Percentiles rank a stretch among this genome's conserved stretches.
Conservation (phyloP, 1,140 invertebrate species). For the Ladona fulva region DNA sequence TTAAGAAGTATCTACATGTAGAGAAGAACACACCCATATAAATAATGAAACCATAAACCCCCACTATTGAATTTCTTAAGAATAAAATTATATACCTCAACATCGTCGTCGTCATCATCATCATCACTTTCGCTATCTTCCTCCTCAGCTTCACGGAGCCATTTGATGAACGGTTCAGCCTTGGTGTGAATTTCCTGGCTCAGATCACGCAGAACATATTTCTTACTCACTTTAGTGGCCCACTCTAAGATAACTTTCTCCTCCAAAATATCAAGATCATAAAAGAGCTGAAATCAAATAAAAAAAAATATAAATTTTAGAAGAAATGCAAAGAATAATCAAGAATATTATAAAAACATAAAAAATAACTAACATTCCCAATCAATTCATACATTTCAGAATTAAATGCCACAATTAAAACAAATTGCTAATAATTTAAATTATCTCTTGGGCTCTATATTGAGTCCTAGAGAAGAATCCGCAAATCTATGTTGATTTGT, state of each 20-base stretch:
- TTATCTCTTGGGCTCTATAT: too few species aligned
- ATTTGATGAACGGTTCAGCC: constrained; percentile 88
- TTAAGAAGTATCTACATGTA: background rate
- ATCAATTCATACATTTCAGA: too few species aligned
- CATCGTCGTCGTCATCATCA: constrained; percentile 59
- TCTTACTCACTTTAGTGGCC: constrained; percentile 87
- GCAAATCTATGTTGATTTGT: too few species aligned
- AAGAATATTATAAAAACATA: too few species aligned
- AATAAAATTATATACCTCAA: constrained; percentile 40
- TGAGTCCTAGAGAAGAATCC: too few species aligned
- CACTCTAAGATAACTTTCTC: constrained; percentile 92
- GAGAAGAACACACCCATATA: background rate
- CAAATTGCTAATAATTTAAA: too few species aligned
- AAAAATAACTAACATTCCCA: too few species aligned
- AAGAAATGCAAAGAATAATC: too few species aligned
- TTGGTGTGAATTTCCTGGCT: constrained; percentile 86
- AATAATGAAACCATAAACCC: constrained; percentile 1
- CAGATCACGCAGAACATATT: constrained; percentile 86
- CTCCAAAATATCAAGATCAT: constrained; percentile 90
- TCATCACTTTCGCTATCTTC: constrained; percentile 67
- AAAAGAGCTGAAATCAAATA: constrained; percentile 58
- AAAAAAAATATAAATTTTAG: too few species aligned
- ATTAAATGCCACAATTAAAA: too few species aligned
- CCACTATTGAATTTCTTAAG: background rate
- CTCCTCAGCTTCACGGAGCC: constrained; percentile 95